phyloP scores from a whole-genome alignment of 2,113 vertebrate genomes.

The Centrocercus urophasianus region DNA sequence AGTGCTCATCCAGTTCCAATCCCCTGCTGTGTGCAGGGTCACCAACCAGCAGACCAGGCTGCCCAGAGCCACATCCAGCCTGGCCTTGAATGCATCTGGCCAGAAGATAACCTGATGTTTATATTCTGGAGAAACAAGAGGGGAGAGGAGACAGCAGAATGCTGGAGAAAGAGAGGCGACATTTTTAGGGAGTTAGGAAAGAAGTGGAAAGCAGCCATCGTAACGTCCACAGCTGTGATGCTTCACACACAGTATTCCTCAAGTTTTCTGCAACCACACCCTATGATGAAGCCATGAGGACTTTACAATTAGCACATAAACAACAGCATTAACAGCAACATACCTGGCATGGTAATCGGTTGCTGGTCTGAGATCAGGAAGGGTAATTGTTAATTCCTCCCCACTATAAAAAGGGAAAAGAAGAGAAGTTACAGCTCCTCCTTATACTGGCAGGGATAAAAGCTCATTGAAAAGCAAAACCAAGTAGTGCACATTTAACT shows the following conservation, averaged over 20 bases:
- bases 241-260: not conserved
- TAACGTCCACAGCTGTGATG: not conserved
- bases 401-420: constrained; percentile 71
- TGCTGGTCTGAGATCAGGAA: constrained; percentile 82
- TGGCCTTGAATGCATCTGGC: not conserved
- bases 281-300: not conserved
- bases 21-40: too few species aligned
- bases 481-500: constrained; percentile 52
- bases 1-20: too few species aligned
- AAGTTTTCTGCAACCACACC: not conserved
- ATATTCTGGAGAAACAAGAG: not conserved
- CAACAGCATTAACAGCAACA: not conserved
- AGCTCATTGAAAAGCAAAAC: constrained; percentile 61
- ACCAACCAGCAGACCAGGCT: too few species aligned
- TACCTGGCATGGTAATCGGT: constrained; percentile 83
- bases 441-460: not conserved
- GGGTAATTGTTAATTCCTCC: constrained; percentile 73
- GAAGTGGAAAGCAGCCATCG: not conserved
- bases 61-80: too few species aligned
- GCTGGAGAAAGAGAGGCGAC: not conserved
- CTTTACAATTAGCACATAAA: not conserved
- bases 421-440: constrained; percentile 14
- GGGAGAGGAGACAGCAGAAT: not conserved
- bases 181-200: not conserved
- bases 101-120: not conserved